Evolutionary conservation across 2,113 vertebrate genomes (phyloP), one percentile per base, ranked within the genome.

Genomic region (Genyomyrus donnyi): DNA sequence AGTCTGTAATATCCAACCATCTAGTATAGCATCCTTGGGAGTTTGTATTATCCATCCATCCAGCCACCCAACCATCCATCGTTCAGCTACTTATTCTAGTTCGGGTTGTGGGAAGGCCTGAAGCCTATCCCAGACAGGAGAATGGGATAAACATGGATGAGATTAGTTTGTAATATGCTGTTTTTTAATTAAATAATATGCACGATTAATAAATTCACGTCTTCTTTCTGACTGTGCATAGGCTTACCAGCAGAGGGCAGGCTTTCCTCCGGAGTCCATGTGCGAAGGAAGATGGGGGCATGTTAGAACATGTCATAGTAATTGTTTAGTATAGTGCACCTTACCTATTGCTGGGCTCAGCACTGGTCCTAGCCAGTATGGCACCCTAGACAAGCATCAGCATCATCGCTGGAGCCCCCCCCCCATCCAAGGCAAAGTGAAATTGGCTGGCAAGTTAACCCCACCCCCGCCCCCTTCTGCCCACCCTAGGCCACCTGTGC

Each of bases 251-350:
- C 94, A 97, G 96, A 93, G 95, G 95, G 96, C 96, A 95, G 93
- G 48, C 89, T 70, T 89, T 84, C 31, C 45, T 56, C 88, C 45
- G 31, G 66, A 66, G 70, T 42, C 0, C 21, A 58, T 46, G 21
- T 88, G 52, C 1, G 13, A 48, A 1, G 5, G 24, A 7, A 42
- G 3, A 62, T 88, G 27, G 90, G 90, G 93, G 74, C 95, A 95
- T 96, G 95, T 96, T 94, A 91, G 93, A 96, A 95, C 95, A 96
- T 96, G 95, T 97, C 95, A 94, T 88, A 52, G 45, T 83, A 21
- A 58, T 62, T 46, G 88, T 87, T 89, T 89, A 84, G 9, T 48
- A 15, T 46, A 21, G 42, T 35, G 62, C 31, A 88, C 13, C 46
- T 50, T 46, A 48, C 21, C 42, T 85, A 39, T 74, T 2, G 6